Conservation (phyloP, 23 tunicate genomes). For the Styela clava region DNA sequence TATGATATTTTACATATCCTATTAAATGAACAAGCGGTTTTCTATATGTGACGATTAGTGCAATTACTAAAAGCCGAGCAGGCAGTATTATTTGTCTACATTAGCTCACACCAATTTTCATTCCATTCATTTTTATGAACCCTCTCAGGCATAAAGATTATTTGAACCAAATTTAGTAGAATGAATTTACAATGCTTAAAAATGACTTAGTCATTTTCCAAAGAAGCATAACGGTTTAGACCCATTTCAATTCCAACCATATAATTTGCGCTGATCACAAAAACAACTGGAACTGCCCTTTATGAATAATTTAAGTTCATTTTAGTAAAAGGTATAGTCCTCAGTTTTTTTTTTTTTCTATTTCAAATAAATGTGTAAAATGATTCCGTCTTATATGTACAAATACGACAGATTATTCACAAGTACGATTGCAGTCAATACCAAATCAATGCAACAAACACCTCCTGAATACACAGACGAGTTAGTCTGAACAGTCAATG, state of each 20-base stretch:
- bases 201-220: no score
- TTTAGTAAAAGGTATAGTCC: not conserved
- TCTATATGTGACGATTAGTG: slow-evolving; percentile 22
- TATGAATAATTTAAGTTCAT: not conserved
- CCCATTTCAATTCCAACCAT: not conserved
- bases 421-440: not conserved
- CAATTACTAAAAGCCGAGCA: slow-evolving; percentile 41
- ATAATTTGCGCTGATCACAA: not conserved
- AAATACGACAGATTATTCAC: not conserved
- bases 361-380: not conserved
- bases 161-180: no score
- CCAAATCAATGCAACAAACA: not conserved
- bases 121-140: not conserved
- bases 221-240: no score
- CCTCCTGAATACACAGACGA: no score
- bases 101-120: slow-evolving; percentile 20
- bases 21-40: not conserved
- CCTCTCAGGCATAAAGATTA: not conserved
- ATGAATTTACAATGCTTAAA: no score
- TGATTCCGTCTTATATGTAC: not conserved
- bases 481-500: no score
- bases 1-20: no score
- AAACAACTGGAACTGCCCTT: not conserved
- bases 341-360: not conserved
- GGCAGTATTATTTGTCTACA: slow-evolving; percentile 15